phyloP scores from a whole-genome alignment of 2,888 invertebrate species.

The Lithophane socia region DNA sequence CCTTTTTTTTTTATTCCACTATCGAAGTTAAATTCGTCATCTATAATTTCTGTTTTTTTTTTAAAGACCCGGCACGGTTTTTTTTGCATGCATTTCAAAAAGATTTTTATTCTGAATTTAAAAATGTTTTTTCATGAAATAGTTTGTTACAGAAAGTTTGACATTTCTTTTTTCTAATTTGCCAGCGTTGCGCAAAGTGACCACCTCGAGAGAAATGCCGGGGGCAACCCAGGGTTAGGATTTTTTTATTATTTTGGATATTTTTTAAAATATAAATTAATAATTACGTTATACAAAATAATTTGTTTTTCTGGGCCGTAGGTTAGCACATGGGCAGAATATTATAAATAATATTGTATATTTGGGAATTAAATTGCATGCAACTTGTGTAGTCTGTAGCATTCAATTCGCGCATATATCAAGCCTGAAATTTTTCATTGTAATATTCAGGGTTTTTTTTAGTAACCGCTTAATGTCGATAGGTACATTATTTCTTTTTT shows the following conservation, averaged over 20 bases:
- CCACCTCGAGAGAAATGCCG: constrained; percentile 64
- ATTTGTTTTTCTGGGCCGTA: background rate
- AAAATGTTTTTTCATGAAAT: constrained; percentile 51
- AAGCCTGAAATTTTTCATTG: background rate
- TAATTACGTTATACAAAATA: background rate
- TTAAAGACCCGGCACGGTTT: constrained; percentile 6
- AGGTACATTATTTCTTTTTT: background rate
- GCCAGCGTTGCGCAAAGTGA: constrained; percentile 61
- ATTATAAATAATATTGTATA: background rate
- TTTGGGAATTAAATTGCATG: constrained; percentile 32
- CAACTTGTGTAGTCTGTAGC: constrained; percentile 1
- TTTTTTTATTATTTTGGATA: constrained; percentile 55
- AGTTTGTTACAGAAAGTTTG: constrained; percentile 56
- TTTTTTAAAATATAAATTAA: background rate
- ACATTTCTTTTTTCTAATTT: constrained; percentile 57
- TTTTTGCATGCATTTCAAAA: constrained; percentile 29
- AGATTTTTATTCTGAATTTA: background rate
- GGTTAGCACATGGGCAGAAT: constrained; percentile 1
- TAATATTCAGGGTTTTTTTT: background rate
- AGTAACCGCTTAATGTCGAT: background rate
- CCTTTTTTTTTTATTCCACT: background rate
- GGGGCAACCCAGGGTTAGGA: constrained; percentile 60
- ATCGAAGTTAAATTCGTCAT: background rate
- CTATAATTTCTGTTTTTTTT: background rate
- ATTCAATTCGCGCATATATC: background rate